Percentiles rank a stretch among this genome's conserved stretches.
phyloP scores from a whole-genome alignment of 2,797 vertebrate genomes.

The Eidolon dupreanum region DNA sequence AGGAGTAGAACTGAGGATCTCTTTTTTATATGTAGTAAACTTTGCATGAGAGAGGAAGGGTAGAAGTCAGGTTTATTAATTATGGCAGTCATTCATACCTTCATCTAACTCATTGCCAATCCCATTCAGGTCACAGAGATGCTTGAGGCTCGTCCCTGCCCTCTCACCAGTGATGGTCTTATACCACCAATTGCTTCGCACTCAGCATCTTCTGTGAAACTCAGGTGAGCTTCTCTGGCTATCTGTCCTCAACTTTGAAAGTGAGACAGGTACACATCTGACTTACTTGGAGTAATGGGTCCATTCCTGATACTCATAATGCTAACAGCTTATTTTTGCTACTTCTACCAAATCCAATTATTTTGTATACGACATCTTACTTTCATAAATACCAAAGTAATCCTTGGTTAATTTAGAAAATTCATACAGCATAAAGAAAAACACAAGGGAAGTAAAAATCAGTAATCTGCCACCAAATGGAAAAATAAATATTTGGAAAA shows the following conservation, averaged over 20 bases:
- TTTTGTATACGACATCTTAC: conserved; percentile 56
- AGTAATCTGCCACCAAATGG: background rate
- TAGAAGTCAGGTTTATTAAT: background rate
- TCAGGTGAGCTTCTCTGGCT: background rate
- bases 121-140: background rate
- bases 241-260: background rate
- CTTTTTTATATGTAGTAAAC: background rate
- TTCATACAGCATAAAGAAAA: conserved; percentile 22
- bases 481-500: conserved; percentile 60
- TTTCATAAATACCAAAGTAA: conserved; percentile 54
- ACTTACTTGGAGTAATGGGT: background rate
- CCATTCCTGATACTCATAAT: background rate
- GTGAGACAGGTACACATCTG: background rate
- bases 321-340: background rate
- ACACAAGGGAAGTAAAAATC: conserved; percentile 41
- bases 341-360: conserved; percentile 26
- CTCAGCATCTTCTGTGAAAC: background rate
- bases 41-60: background rate
- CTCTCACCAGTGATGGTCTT: background rate
- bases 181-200: fast-evolving
- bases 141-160: background rate
- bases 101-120: background rate
- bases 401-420: conserved; percentile 56
- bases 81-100: background rate
- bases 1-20: background rate